A percentile compares a stretch with the other conserved stretches of the same genome.
Conservation (phyloP, 2,888 invertebrate genomes). For the Lepidonotus clava region DNA sequence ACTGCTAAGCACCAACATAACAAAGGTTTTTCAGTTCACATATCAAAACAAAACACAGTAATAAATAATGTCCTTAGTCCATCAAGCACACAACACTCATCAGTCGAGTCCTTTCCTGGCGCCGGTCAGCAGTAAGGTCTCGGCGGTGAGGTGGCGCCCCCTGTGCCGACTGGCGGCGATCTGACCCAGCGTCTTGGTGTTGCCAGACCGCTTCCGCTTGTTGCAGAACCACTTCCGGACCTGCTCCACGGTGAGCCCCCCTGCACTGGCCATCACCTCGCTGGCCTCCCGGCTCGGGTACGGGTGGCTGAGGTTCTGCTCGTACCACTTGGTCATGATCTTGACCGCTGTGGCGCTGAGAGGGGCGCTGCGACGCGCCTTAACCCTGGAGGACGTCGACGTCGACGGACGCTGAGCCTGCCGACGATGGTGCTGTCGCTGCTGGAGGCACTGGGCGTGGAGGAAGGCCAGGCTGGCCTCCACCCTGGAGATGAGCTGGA, state of each 20-base stretch:
- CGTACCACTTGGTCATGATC: slow-evolving; percentile 75
- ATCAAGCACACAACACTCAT: no score
- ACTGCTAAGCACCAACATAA: no score
- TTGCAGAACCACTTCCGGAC: slow-evolving; percentile 79
- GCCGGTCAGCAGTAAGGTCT: not conserved
- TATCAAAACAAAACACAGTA: no score
- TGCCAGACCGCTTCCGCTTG: slow-evolving; percentile 68
- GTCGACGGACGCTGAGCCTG: not conserved
- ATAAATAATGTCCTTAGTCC: no score
- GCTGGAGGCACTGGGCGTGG: not conserved
- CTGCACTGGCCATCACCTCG: slow-evolving; percentile 70
- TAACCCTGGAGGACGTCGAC: not conserved
- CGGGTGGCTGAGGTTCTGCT: slow-evolving; percentile 70
- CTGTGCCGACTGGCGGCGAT: slow-evolving; percentile 45
- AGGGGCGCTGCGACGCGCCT: not conserved
- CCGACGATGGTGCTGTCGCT: not conserved
- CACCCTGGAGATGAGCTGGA: not conserved
- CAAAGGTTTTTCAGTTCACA: no score
- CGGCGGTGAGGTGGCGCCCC: not conserved
- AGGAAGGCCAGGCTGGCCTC: slow-evolving; percentile 14
- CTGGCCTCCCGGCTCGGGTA: slow-evolving; percentile 74
- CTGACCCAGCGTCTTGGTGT: slow-evolving; percentile 55
- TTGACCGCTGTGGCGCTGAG: slow-evolving; percentile 8
- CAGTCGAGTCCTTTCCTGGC: not conserved
- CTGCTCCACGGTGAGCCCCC: slow-evolving; percentile 72